phyloP scores from a whole-genome alignment of 1,140 invertebrate genomes.

The Acromyrmex heyeri region DNA sequence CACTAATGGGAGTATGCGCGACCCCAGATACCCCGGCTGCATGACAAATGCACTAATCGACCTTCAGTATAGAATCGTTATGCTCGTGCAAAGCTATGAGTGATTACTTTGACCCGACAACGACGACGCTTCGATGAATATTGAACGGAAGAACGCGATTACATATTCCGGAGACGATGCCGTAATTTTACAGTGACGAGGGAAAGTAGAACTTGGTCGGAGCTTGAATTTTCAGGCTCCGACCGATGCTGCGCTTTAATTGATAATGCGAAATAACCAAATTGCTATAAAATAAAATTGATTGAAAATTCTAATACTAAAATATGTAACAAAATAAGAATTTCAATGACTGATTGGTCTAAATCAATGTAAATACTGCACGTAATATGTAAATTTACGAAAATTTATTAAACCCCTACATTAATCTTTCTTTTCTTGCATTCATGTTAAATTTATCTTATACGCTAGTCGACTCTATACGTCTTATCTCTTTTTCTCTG shows the following conservation, averaged over 20 bases:
- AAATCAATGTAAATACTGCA: neutral
- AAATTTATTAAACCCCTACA: neutral
- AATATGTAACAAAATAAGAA: neutral
- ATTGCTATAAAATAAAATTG: neutral
- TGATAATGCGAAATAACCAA: conserved; percentile 19
- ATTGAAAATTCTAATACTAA: neutral
- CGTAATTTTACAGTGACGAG: conserved; percentile 50
- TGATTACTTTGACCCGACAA: conserved; percentile 73
- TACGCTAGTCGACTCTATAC: neutral
- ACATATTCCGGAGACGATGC: conserved; percentile 65
- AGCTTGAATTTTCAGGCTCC: conserved; percentile 1
- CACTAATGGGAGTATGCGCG: conserved; percentile 72
- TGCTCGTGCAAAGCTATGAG: conserved; percentile 63
- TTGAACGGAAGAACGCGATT: conserved; percentile 72
- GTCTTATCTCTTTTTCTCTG: neutral
- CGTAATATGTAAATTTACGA: neutral
- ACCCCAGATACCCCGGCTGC: conserved; percentile 68
- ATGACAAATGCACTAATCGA: conserved; percentile 81
- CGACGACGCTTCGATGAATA: conserved; percentile 66
- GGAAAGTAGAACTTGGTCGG: conserved; percentile 23
- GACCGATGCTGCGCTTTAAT: conserved; percentile 7
- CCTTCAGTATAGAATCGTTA: conserved; percentile 75
- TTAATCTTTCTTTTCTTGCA: neutral
- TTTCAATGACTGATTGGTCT: neutral
- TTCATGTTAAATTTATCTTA: conserved; percentile 1